A percentile compares a stretch with the other conserved stretches of the same genome.
These are phyloP conservation scores for Lepidonotus clava DNA, from an alignment of 2,888 invertebrate genomes.

Conservation along the genomic window DNA sequence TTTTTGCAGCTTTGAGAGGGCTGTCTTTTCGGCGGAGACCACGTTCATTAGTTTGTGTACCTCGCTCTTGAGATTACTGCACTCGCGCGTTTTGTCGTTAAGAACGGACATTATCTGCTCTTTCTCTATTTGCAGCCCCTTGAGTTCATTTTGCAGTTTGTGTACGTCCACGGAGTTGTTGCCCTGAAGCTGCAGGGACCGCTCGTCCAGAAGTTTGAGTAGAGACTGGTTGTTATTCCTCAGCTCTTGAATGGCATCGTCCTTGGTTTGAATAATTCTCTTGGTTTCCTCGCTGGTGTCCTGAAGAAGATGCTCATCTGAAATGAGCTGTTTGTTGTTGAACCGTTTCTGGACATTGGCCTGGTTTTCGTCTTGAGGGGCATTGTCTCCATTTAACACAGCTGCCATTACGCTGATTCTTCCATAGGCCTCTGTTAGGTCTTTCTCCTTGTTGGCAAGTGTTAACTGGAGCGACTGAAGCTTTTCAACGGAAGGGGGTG, in stretches of 20 bases:
- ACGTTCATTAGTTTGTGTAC: slow-evolving; percentile 79
- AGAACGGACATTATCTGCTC: slow-evolving; percentile 80
- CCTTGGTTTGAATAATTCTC: slow-evolving; percentile 71
- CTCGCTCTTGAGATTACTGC: slow-evolving; percentile 78
- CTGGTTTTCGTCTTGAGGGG: slow-evolving; percentile 37
- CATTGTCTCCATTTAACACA: background rate
- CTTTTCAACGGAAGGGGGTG: background rate
- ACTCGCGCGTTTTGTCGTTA: slow-evolving; percentile 80
- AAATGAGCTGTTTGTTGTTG: slow-evolving; percentile 60
- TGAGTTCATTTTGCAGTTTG: slow-evolving; percentile 74
- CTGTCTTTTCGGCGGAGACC: slow-evolving; percentile 78
- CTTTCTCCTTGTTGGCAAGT: slow-evolving; percentile 45
- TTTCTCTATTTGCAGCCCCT: slow-evolving; percentile 73
- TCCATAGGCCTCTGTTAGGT: slow-evolving; percentile 25
- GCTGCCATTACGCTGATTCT: slow-evolving; percentile 7
- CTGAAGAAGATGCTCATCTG: background rate
- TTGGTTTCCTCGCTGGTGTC: slow-evolving; percentile 69
- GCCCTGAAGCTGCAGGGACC: slow-evolving; percentile 67
- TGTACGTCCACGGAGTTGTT: slow-evolving; percentile 71
- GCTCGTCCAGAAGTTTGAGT: slow-evolving; percentile 74
- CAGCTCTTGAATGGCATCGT: slow-evolving; percentile 73
- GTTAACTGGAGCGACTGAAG: background rate
- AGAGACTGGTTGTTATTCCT: slow-evolving; percentile 75
- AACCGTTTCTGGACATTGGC: background rate
- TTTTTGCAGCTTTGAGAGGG: slow-evolving; percentile 78